Base-by-base conservation (phyloP, 2,113 vertebrate species). In the Leucosticte australis region DNA sequence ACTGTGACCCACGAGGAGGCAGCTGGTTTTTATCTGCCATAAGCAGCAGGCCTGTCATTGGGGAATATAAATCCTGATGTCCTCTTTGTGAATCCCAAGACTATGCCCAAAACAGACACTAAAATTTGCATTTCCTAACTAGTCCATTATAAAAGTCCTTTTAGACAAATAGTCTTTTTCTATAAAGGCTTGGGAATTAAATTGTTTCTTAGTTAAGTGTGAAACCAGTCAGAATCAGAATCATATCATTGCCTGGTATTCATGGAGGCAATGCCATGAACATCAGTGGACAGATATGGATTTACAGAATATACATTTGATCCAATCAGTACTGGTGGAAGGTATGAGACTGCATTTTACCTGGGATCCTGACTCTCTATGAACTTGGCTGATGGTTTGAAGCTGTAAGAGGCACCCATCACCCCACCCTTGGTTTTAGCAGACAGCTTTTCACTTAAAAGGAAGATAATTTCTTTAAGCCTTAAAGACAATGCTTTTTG, bases 11-110 rank as follows among this genome's bases (percentile, higher is more conserved):
- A 87, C 59, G 55, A 95, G 41, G 64, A 93, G 46, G 83, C 79
- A 96, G 47, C 65, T 94, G 88, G 70, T 68, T 62, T 83, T 91
- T 90, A 80, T 79, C 56, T 89, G 82, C 47, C 62, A 17, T 37
- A 71, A 92, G 83, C 91, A 97, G 88, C 50, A 92, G 42, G 46
- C 91, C 62, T 92, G 6, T 89, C 22, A 24, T 3, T 24, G 52
- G 22, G 79, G 31, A 75, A 93, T 60, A 57, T 24, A 65, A 88
- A 74, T 60, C 50, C 53, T 0, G 0, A 77, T 33, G 42, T 23
- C 24, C 19, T 44, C 62, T 70, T 33, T 56, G 13, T 87, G 81
- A 83, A 91, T 64, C 50, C 59, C 16, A 86, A 75, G 24, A 44
- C 55, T 31, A 9, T 62, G 22, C 55, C 53, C 53, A 57, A 92